phyloP scores from a whole-genome alignment of 1,140 invertebrate genomes.

The Diabrotica undecimpunctata region DNA sequence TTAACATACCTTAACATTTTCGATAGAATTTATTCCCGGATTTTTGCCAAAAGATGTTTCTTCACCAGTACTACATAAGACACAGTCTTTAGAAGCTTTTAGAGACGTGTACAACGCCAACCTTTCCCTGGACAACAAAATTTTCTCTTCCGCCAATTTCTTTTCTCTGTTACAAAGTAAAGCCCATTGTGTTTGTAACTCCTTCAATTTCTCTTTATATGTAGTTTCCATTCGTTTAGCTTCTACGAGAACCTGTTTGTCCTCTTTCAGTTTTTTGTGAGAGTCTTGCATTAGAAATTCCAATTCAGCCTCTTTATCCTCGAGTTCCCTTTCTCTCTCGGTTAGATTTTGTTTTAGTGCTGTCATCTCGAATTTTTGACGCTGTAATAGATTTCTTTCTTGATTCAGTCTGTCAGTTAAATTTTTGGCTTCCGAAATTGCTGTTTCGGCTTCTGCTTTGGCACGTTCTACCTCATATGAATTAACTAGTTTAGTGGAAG shows the following conservation, averaged over 20 bases:
- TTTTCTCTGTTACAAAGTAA: conserved; percentile 38
- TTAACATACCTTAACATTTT: conserved; percentile 4
- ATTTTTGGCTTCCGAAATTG: conserved; percentile 50
- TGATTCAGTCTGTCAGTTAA: conserved; percentile 48
- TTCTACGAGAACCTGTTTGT: conserved; percentile 19
- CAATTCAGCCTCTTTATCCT: conserved; percentile 44
- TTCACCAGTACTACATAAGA: conserved; percentile 29
- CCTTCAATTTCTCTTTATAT: conserved; percentile 39
- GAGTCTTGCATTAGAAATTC: conserved; percentile 26
- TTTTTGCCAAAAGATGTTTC: neutral
- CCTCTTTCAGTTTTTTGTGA: conserved; percentile 19
- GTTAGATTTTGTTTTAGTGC: conserved; percentile 44
- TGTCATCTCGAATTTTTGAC: conserved; percentile 48
- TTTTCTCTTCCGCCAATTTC: conserved; percentile 44
- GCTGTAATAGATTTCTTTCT: conserved; percentile 48
- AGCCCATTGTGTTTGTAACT: conserved; percentile 38
- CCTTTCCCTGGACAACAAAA: conserved; percentile 41
- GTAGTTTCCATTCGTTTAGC: conserved; percentile 28
- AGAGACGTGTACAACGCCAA: conserved; percentile 29
- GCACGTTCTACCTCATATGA: conserved; percentile 43
- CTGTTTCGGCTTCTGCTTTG: conserved; percentile 50
- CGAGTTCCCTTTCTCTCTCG: conserved; percentile 46
- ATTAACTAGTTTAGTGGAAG: conserved; percentile 44
- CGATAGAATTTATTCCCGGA: conserved; percentile 3
- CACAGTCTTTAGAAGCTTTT: conserved; percentile 28